A percentile compares a stretch with the other conserved stretches of the same genome.
phyloP scores from a whole-genome alignment of 2,888 invertebrate genomes.

The Chironomus riparius region DNA sequence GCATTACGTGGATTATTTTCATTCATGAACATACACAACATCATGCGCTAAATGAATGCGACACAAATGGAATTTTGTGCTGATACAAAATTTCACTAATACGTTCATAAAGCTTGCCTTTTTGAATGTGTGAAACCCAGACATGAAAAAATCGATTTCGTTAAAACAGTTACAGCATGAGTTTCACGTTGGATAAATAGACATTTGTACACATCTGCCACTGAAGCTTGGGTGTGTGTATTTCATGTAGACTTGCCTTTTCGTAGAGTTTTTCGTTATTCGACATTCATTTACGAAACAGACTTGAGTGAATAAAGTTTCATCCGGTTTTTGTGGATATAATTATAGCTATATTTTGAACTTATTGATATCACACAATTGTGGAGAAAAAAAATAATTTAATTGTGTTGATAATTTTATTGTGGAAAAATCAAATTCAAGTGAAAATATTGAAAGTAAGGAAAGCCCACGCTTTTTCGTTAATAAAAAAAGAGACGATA shows the following conservation, averaged over 20 bases:
- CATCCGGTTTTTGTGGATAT: not conserved
- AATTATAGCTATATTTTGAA: not conserved
- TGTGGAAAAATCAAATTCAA: not conserved
- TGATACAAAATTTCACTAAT: slow-evolving; percentile 2
- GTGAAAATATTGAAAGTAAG: not conserved
- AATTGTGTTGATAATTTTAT: not conserved
- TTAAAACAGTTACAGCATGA: slow-evolving; percentile 15
- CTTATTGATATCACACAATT: not conserved
- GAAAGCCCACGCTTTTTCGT: not conserved
- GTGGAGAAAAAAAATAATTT: not conserved
- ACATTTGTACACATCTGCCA: slow-evolving; percentile 13
- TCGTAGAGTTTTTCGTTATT: slow-evolving; percentile 7
- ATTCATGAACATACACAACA: not conserved
- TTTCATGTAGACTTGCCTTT: slow-evolving; percentile 1
- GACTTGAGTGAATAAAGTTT: slow-evolving; percentile 15
- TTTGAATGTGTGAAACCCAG: not conserved
- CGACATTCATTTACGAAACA: slow-evolving; percentile 15
- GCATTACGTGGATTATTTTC: slow-evolving; percentile 12
- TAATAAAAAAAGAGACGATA: not conserved
- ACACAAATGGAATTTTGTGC: not conserved
- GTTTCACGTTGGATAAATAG: slow-evolving; percentile 18
- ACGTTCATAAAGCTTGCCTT: not conserved
- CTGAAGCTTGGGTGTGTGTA: slow-evolving; percentile 2
- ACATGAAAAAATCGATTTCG: slow-evolving; percentile 18
- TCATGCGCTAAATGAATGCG: not conserved